Conservation (phyloP, 2,797 vertebrate species). For the Sebastes baramenuke region DNA sequence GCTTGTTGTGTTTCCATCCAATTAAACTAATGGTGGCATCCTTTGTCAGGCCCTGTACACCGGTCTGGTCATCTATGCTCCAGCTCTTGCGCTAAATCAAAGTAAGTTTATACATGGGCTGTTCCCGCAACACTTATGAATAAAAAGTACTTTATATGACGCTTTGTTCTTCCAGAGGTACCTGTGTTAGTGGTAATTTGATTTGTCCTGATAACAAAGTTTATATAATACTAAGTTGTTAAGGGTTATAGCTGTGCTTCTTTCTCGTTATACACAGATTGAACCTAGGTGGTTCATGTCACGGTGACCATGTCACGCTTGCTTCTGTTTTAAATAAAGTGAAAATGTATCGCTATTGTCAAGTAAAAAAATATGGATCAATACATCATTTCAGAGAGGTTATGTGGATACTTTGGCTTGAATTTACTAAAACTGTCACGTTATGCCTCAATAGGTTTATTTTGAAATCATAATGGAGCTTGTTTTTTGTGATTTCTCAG, state of each 20-base stretch:
- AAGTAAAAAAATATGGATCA: neutral
- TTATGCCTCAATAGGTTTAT: neutral
- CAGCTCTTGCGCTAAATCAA: slow-evolving; percentile 86
- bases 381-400: neutral
- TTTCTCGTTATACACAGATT: neutral
- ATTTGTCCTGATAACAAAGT: neutral
- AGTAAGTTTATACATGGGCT: slow-evolving; percentile 72
- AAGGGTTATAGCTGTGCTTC: neutral
- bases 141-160: neutral
- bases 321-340: neutral
- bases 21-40: slow-evolving; percentile 76
- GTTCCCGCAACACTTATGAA: neutral
- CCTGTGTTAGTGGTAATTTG: neutral
- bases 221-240: neutral
- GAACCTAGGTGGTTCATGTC: neutral
- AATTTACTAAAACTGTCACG: neutral
- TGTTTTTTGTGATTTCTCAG: slow-evolving; percentile 55
- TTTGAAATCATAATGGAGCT: neutral
- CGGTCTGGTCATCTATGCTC: slow-evolving; percentile 86
- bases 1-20: slow-evolving; percentile 48
- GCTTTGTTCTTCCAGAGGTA: neutral
- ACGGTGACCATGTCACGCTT: neutral
- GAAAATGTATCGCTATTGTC: too few relatives aligned
- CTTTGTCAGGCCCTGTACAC: slow-evolving; percentile 82
- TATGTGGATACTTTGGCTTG: neutral